phyloP scores from a whole-genome alignment of 2,113 vertebrate genomes.

The Lamprotornis superbus region DNA sequence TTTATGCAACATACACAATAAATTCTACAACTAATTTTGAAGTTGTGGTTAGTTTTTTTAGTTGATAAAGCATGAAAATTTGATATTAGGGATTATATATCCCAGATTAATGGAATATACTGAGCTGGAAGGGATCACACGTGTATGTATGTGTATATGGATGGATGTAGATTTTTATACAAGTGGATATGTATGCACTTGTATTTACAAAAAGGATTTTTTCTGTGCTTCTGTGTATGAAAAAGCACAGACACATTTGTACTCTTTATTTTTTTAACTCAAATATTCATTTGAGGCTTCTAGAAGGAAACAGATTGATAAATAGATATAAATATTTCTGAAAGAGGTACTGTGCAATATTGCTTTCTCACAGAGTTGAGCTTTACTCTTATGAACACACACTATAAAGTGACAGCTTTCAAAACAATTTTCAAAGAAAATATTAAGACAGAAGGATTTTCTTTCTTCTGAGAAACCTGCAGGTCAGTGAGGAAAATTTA shows the following conservation, averaged over 20 bases:
- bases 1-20: not conserved
- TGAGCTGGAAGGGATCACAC: not conserved
- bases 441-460: not conserved
- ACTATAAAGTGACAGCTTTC: not conserved
- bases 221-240: rapidly evolving
- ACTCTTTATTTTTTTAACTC: not conserved
- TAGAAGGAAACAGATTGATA: not conserved
- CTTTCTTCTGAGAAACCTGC: not conserved
- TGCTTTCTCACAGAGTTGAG: not conserved
- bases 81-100: not conserved
- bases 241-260: rapidly evolving
- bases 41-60: not conserved
- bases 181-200: rapidly evolving
- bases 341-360: not conserved
- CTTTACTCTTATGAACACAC: not conserved
- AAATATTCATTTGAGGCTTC: not conserved
- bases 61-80: not conserved
- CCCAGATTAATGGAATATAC: not conserved
- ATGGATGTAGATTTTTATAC: not conserved
- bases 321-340: not conserved
- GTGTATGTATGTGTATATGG: rapidly evolving
- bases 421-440: not conserved
- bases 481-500: not conserved
- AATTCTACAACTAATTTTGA: not conserved
- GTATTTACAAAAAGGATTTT: not conserved